These are phyloP conservation scores for Myioborus melanocephalus DNA, from an alignment of 2,797 vertebrate species.

Conservation along the genomic window DNA sequence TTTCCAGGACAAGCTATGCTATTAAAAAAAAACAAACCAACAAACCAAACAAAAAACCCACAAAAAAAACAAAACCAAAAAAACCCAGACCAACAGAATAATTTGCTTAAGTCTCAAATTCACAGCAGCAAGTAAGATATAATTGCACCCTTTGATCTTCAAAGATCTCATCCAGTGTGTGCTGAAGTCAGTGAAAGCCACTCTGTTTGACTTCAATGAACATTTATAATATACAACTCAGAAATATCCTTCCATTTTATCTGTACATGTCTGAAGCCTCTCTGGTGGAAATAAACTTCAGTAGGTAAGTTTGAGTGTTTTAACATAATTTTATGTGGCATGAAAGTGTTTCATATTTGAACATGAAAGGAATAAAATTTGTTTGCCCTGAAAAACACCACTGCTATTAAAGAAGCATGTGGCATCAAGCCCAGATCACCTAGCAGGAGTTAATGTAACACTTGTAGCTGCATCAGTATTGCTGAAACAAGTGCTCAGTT, in stretches of 20 bases:
- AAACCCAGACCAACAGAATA: constrained; percentile 17
- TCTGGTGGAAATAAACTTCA: constrained; percentile 35
- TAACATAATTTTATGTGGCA: constrained; percentile 50
- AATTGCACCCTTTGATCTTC: constrained; percentile 62
- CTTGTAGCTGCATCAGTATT: constrained; percentile 45
- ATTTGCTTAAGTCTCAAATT: constrained; percentile 50
- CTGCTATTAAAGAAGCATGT: constrained; percentile 39
- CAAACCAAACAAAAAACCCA: too few relatives aligned
- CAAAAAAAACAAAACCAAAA: too few relatives aligned
- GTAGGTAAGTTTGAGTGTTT: constrained; percentile 5
- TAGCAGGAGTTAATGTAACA: constrained; percentile 46
- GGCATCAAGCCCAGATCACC: constrained; percentile 60
- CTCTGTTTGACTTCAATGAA: constrained; percentile 54
- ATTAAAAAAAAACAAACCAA: background rate
- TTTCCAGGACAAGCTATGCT: background rate
- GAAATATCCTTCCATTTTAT: constrained; percentile 51
- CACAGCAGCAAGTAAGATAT: constrained; percentile 44
- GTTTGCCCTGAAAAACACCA: constrained; percentile 33
- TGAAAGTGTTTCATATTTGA: constrained; percentile 43
- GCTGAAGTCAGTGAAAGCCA: constrained; percentile 56
- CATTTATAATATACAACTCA: constrained; percentile 5
- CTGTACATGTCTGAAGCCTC: background rate
- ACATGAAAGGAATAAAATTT: constrained; percentile 56
- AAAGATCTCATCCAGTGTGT: constrained; percentile 55
- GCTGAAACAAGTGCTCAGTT: constrained; percentile 32